Evolutionary conservation across 2,113 vertebrate genomes (phyloP).

Genomic region (Zapus hudsonius): DNA sequence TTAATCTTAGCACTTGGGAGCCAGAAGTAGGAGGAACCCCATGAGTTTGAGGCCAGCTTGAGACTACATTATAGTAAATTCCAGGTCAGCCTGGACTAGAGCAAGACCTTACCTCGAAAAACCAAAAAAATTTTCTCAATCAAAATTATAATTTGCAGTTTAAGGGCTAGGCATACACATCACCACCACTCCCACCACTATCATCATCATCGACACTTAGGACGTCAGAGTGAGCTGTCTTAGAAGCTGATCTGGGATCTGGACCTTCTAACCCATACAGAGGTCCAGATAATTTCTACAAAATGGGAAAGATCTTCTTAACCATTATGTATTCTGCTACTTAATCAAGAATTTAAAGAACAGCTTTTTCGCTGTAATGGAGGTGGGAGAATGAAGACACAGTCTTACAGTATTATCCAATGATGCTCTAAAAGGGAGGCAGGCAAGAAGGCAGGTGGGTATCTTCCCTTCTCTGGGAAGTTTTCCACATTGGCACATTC

Average conservation of each 20-base stretch:
- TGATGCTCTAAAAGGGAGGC: background rate
- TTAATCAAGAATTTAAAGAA: background rate
- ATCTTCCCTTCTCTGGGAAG: background rate
- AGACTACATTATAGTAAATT: no score
- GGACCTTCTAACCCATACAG: background rate
- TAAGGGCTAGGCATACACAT: background rate
- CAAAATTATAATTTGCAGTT: constrained; percentile 32
- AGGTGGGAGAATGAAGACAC: background rate
- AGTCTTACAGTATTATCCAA: background rate
- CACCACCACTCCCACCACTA: background rate
- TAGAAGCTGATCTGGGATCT: background rate
- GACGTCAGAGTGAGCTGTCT: background rate
- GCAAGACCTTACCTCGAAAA: no score
- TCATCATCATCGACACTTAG: background rate
- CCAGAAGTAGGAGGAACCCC: no score
- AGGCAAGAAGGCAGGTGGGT: background rate
- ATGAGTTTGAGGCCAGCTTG: background rate
- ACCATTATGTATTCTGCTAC: background rate
- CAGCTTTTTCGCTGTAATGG: background rate
- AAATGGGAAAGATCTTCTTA: background rate
- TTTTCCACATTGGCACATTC: background rate
- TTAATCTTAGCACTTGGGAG: no score
- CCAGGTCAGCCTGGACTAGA: no score
- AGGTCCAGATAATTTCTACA: background rate
- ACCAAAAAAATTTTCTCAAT: no score